Evolutionary conservation across 2,888 invertebrate species (phyloP).

Genomic region (Acanthacorydalis orientalis): DNA sequence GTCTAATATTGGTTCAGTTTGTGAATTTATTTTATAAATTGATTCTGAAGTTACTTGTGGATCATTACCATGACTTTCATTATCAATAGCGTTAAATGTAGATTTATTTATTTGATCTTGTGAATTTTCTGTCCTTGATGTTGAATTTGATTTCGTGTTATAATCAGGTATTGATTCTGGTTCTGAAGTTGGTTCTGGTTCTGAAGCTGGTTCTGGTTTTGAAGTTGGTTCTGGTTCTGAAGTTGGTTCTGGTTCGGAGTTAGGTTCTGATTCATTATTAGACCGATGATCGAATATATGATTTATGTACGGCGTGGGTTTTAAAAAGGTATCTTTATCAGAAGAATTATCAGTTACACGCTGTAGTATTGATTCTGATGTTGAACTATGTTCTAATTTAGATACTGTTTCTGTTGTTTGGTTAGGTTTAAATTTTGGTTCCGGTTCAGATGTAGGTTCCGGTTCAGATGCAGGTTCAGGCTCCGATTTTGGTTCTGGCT

Average conservation of each 20-base stretch:
- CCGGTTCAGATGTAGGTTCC: slow-evolving; percentile 13
- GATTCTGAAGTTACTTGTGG: slow-evolving; percentile 9
- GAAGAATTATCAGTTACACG: slow-evolving; percentile 1
- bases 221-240: slow-evolving; percentile 16
- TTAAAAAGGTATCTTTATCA: background rate
- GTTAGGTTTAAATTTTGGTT: slow-evolving; percentile 11
- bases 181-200: slow-evolving; percentile 14
- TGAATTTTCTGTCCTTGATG: slow-evolving; percentile 10
- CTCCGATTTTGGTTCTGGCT: slow-evolving; percentile 13
- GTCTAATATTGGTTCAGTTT: slow-evolving; percentile 10
- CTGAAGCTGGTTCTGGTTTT: slow-evolving; percentile 17
- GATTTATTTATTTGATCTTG: slow-evolving; percentile 5
- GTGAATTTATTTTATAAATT: background rate
- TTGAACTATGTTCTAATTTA: slow-evolving; percentile 5
- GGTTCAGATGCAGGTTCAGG: slow-evolving; percentile 15
- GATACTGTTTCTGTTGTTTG: slow-evolving; percentile 2
- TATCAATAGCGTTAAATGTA: background rate
- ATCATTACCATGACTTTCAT: background rate
- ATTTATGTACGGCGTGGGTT: too few relatives aligned
- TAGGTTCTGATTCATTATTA: slow-evolving; percentile 18
- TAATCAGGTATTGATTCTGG: slow-evolving; percentile 12
- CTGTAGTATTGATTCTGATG: slow-evolving; percentile 7
- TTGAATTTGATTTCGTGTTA: slow-evolving; percentile 2
- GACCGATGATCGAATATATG: too few relatives aligned
- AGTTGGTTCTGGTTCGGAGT: slow-evolving; percentile 18